These are phyloP conservation scores for Fregetta grallaria DNA, from an alignment of 2,113 vertebrate species.

Conservation along the genomic window DNA sequence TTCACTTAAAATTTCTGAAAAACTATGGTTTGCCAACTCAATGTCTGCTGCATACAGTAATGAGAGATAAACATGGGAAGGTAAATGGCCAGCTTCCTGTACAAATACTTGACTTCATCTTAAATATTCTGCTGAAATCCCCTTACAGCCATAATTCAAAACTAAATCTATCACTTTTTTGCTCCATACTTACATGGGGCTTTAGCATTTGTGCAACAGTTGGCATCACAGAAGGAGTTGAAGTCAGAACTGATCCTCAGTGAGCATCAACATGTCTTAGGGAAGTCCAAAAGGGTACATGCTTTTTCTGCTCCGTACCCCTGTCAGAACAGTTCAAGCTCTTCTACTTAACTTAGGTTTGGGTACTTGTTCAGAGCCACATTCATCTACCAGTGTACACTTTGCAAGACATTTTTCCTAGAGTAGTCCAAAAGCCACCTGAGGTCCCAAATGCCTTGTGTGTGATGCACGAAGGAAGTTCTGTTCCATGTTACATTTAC, in stretches of 20 bases:
- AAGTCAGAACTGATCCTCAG: neutral
- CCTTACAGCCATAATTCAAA: neutral
- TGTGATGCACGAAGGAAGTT: rapidly evolving
- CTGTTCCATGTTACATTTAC: neutral
- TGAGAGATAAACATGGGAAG: neutral
- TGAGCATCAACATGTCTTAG: neutral
- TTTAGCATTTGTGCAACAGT: neutral
- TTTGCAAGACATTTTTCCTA: neutral
- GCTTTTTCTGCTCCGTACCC: neutral
- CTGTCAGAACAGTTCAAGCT: neutral
- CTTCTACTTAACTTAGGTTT: neutral
- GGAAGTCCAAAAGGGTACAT: neutral
- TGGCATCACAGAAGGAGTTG: neutral
- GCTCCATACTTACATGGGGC: rapidly evolving
- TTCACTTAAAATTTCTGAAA: slow-evolving; percentile 55
- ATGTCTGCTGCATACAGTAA: slow-evolving; percentile 33
- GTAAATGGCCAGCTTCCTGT: slow-evolving; percentile 48
- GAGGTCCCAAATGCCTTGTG: rapidly evolving
- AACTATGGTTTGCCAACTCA: slow-evolving; percentile 35
- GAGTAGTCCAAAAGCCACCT: neutral
- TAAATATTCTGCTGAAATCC: slow-evolving; percentile 1
- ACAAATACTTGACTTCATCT: slow-evolving; percentile 63
- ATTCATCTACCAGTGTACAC: neutral
- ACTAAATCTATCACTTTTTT: neutral
- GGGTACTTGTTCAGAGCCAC: neutral